Conservation (phyloP, 2,113 vertebrate species). For the Asarcornis scutulata region DNA sequence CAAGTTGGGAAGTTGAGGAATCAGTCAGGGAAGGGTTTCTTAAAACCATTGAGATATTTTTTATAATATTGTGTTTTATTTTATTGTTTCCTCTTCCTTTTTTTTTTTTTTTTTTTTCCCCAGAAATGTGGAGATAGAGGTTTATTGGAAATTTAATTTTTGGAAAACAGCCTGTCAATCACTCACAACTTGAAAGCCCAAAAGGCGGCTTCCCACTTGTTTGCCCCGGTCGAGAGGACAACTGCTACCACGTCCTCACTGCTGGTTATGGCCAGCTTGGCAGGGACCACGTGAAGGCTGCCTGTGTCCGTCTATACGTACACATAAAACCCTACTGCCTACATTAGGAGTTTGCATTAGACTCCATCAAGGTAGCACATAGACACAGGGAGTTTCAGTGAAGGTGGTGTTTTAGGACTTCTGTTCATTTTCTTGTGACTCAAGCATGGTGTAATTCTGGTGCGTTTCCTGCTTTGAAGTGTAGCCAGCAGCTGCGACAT, state of each 20-base stretch:
- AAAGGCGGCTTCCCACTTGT: not conserved
- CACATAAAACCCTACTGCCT: not conserved
- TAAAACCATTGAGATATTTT: not conserved
- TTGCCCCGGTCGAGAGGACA: not conserved
- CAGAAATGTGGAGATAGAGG: not conserved
- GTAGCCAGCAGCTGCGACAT: not conserved
- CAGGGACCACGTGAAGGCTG: not conserved
- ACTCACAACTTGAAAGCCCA: not conserved
- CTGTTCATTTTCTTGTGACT: not conserved
- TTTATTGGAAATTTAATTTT: not conserved
- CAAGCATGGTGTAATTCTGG: not conserved
- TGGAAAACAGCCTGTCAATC: not conserved
- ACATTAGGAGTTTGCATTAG: fast-evolving
- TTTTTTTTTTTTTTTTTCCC: not conserved
- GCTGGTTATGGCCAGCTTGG: fast-evolving
- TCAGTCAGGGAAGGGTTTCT: not conserved
- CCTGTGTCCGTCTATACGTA: not conserved
- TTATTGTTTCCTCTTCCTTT: not conserved
- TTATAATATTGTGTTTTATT: not conserved
- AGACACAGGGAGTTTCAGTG: not conserved
- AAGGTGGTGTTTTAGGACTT: not conserved
- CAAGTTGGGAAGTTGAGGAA: not conserved
- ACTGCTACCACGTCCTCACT: not conserved
- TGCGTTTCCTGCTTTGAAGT: not conserved
- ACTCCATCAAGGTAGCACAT: not conserved